Evolutionary conservation across 53 echinoderm and acorn worm species (phyloP).

Genomic region (Hippasteria phrygiana): DNA sequence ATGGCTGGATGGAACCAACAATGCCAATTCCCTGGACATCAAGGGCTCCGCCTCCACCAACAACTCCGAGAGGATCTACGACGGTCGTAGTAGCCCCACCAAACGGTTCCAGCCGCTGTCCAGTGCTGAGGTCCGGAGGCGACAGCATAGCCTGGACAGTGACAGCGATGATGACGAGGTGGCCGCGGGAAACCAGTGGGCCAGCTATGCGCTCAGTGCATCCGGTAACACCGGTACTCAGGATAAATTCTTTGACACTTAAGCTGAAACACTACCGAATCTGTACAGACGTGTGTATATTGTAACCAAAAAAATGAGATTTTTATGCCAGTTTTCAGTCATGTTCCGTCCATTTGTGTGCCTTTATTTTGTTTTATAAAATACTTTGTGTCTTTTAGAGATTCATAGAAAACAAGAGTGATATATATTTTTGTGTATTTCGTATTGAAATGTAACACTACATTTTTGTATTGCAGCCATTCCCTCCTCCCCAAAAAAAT

Average conservation of each 20-base stretch:
- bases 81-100: constrained; percentile 91
- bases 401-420: too few relatives aligned
- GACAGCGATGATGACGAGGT: constrained; percentile 74
- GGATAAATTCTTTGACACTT: constrained; percentile 86
- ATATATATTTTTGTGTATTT: too few relatives aligned
- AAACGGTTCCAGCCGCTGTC: constrained; percentile 74
- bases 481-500: too few relatives aligned
- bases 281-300: too few relatives aligned
- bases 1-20: constrained; percentile 93
- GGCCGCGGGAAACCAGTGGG: constrained; percentile 53
- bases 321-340: too few relatives aligned
- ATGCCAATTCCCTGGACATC: constrained; percentile 17
- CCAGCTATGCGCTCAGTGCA: constrained; percentile 9
- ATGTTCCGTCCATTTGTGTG: too few relatives aligned
- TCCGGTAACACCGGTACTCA: constrained; percentile 21
- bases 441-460: too few relatives aligned
- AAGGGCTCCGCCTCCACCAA: constrained; percentile 91
- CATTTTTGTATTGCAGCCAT: too few relatives aligned
- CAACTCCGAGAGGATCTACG: constrained; percentile 94
- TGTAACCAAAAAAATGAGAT: too few relatives aligned
- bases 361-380: too few relatives aligned
- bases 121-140: constrained; percentile 57
- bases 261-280: background rate
- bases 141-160: constrained; percentile 58
- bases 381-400: too few relatives aligned